phyloP scores from a whole-genome alignment of 53 echinoderm and acorn worm genomes.

The Henricia sp. region DNA sequence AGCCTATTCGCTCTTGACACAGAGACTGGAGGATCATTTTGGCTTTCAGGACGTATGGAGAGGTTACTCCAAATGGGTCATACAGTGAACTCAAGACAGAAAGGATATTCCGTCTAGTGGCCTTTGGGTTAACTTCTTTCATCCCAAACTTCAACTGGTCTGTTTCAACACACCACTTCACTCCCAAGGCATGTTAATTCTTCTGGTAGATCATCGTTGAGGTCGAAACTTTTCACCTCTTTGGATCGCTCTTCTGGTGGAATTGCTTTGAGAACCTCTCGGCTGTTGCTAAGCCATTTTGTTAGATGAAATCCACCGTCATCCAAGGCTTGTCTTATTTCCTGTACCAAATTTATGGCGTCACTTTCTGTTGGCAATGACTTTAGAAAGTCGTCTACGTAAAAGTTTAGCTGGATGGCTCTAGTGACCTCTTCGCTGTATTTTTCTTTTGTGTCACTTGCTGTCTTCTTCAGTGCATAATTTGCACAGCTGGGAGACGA shows the following conservation, averaged over 20 bases:
- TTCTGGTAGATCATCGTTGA: slow-evolving; percentile 44
- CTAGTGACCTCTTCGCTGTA: slow-evolving; percentile 1
- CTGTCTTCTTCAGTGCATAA: slow-evolving; percentile 34
- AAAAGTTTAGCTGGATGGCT: slow-evolving; percentile 55
- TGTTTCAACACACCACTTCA: slow-evolving; percentile 67
- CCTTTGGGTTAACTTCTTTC: slow-evolving; percentile 35
- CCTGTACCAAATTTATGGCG: slow-evolving; percentile 47
- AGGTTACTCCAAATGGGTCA: slow-evolving; percentile 60
- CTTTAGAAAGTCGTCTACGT: slow-evolving; percentile 75
- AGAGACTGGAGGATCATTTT: slow-evolving; percentile 62
- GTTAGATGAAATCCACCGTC: slow-evolving; percentile 70
- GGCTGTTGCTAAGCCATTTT: slow-evolving; percentile 72
- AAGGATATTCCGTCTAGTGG: slow-evolving; percentile 59
- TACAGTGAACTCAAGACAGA: slow-evolving; percentile 53
- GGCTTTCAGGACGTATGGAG: slow-evolving; percentile 65
- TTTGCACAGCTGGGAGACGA: slow-evolving; percentile 41
- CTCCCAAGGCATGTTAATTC: slow-evolving; percentile 67
- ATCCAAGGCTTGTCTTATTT: slow-evolving; percentile 4
- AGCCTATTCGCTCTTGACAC: slow-evolving; percentile 27
- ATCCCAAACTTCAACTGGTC: slow-evolving; percentile 30
- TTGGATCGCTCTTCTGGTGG: slow-evolving; percentile 68
- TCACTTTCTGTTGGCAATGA: slow-evolving; percentile 61
- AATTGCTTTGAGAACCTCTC: slow-evolving; percentile 44
- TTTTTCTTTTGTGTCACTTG: neutral
- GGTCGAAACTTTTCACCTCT: slow-evolving; percentile 57